These are phyloP conservation scores for Myiopsitta monachus DNA, from an alignment of 2,113 vertebrate genomes.

Conservation along the genomic window DNA sequence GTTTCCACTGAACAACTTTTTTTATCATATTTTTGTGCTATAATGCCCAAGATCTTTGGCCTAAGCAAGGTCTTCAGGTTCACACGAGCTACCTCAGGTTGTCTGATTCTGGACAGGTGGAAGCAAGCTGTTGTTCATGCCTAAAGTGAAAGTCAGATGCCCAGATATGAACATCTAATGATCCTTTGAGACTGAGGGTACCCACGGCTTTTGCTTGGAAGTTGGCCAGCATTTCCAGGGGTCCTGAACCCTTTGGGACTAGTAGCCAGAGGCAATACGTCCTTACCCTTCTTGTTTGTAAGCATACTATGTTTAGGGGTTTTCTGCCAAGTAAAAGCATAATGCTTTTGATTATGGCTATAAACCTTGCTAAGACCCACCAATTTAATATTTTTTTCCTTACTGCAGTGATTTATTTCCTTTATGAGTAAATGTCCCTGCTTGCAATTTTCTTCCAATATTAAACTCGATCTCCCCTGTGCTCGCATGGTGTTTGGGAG, in stretches of 20 bases:
- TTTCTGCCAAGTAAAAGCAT: background rate
- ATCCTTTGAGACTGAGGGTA: background rate
- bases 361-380: background rate
- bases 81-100: background rate
- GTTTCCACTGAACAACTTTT: background rate
- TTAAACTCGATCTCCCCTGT: background rate
- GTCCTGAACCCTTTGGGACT: background rate
- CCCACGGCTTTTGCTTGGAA: background rate
- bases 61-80: background rate
- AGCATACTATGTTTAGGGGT: background rate
- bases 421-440: background rate
- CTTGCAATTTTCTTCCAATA: background rate
- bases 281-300: background rate
- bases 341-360: background rate
- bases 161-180: background rate
- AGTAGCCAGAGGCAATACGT: background rate
- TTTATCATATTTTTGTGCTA: background rate
- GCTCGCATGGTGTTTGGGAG: background rate
- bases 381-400: background rate
- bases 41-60: background rate
- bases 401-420: background rate
- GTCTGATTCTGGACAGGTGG: background rate
- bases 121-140: background rate
- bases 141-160: background rate
- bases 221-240: background rate